Conservation (phyloP, 2,888 invertebrate genomes). For the Loripinus fragilis region DNA sequence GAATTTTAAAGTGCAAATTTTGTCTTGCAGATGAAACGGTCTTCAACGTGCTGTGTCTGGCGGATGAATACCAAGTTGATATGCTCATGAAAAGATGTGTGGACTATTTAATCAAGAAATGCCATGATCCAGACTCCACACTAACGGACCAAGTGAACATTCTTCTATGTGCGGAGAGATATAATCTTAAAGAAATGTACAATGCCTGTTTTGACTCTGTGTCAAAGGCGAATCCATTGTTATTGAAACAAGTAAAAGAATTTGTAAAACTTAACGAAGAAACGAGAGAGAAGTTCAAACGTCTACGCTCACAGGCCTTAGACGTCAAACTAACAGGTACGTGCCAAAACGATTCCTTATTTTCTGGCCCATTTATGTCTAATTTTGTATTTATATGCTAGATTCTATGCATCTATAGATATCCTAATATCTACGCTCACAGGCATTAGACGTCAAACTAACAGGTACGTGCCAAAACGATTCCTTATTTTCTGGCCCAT, state of each 20-base stretch:
- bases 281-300: slow-evolving; percentile 40
- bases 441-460: slow-evolving; percentile 53
- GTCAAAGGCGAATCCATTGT: slow-evolving; percentile 49
- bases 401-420: too few relatives aligned
- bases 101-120: slow-evolving; percentile 54
- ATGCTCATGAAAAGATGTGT: slow-evolving; percentile 54
- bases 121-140: slow-evolving; percentile 43
- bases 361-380: too few relatives aligned
- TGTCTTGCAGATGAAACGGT: slow-evolving; percentile 55
- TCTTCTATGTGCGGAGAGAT: slow-evolving; percentile 54
- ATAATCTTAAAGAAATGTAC: slow-evolving; percentile 47
- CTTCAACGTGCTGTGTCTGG: slow-evolving; percentile 51
- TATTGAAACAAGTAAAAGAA: slow-evolving; percentile 40
- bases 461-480: slow-evolving; percentile 55
- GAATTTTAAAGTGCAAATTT: too few relatives aligned
- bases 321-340: slow-evolving; percentile 59
- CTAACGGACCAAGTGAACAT: slow-evolving; percentile 53
- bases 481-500: too few relatives aligned
- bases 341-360: too few relatives aligned
- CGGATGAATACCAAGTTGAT: slow-evolving; percentile 64
- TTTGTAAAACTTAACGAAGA: slow-evolving; percentile 46
- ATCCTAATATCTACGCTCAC: slow-evolving; percentile 42
- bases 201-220: slow-evolving; percentile 54
- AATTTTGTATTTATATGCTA: too few relatives aligned
- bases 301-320: slow-evolving; percentile 44